These are phyloP conservation scores for Cyanocitta stelleri DNA, from an alignment of 2,113 vertebrate species.

Conservation along the genomic window DNA sequence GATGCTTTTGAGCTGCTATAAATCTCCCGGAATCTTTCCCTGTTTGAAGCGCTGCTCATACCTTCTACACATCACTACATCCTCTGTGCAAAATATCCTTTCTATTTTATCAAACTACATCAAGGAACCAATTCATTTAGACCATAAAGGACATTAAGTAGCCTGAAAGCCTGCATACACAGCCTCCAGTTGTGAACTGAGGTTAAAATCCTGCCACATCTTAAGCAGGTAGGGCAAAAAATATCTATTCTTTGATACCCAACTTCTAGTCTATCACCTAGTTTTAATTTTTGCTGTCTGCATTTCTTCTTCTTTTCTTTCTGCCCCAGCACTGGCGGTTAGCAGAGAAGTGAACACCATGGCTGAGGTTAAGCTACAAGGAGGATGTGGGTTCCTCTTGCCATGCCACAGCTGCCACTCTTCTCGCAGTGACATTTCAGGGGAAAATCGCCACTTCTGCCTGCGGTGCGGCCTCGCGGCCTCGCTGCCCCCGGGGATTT, in stretches of 20 bases:
- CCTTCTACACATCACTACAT: background rate
- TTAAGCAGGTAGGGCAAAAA: background rate
- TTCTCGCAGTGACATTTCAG: background rate
- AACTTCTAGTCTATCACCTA: background rate
- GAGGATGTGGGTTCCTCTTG: constrained; percentile 29
- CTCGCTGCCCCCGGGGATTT: background rate
- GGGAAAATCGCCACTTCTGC: background rate
- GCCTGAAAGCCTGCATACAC: background rate
- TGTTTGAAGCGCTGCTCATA: background rate
- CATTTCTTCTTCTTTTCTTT: background rate
- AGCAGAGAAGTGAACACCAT: background rate
- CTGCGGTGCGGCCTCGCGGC: background rate
- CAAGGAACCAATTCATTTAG: background rate
- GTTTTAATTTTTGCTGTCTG: background rate
- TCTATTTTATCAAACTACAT: background rate
- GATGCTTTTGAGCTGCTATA: background rate
- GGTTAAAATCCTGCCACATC: background rate
- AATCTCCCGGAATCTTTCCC: background rate
- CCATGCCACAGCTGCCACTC: background rate
- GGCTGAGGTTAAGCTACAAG: background rate
- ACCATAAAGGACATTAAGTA: background rate
- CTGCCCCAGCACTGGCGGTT: background rate
- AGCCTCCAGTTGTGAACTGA: background rate
- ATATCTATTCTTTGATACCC: background rate
- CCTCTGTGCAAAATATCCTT: background rate